Evolutionary conservation across 92 coral and sea anemone species (phyloP).

Genomic region (Heteractis magnifica): DNA sequence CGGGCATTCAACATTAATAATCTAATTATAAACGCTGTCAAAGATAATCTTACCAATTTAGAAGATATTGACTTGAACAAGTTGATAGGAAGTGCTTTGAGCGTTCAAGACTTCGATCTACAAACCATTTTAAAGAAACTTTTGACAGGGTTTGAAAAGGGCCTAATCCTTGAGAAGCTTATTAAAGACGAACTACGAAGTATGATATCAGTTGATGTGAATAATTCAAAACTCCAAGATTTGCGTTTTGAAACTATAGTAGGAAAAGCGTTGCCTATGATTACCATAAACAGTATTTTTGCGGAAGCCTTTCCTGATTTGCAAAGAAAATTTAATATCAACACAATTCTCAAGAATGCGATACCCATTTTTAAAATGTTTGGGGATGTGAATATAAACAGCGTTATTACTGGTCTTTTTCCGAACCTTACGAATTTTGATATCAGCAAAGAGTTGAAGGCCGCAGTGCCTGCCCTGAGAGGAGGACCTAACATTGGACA

Average conservation of each 20-base stretch:
- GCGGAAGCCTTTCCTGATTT: slow-evolving; percentile 17
- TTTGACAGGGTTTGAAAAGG: slow-evolving; percentile 9
- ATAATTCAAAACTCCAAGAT: slow-evolving; percentile 5
- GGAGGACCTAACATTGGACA: slow-evolving; percentile 17
- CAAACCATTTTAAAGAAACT: background rate
- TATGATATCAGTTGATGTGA: slow-evolving; percentile 14
- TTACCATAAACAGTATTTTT: slow-evolving; percentile 12
- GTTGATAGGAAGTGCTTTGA: background rate
- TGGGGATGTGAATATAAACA: slow-evolving; percentile 15
- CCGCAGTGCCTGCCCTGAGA: slow-evolving; percentile 28
- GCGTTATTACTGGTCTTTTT: slow-evolving; percentile 12
- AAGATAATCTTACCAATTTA: background rate
- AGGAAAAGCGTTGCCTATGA: background rate
- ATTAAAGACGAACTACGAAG: slow-evolving; percentile 15
- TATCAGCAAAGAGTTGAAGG: slow-evolving; percentile 14
- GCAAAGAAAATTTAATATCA: background rate
- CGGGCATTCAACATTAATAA: slow-evolving; percentile 14
- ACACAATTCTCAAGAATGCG: slow-evolving; percentile 18
- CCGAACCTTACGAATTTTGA: slow-evolving; percentile 9
- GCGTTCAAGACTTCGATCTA: slow-evolving; percentile 13
- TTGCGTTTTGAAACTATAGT: slow-evolving; percentile 13
- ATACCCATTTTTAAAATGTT: slow-evolving; percentile 19
- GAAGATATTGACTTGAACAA: background rate
- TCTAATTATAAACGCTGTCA: slow-evolving; percentile 10
- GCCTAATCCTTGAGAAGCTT: slow-evolving; percentile 20